Evolutionary conservation across 2,797 vertebrate genomes (phyloP).

Genomic region (Petrocephalus sullivani): DNA sequence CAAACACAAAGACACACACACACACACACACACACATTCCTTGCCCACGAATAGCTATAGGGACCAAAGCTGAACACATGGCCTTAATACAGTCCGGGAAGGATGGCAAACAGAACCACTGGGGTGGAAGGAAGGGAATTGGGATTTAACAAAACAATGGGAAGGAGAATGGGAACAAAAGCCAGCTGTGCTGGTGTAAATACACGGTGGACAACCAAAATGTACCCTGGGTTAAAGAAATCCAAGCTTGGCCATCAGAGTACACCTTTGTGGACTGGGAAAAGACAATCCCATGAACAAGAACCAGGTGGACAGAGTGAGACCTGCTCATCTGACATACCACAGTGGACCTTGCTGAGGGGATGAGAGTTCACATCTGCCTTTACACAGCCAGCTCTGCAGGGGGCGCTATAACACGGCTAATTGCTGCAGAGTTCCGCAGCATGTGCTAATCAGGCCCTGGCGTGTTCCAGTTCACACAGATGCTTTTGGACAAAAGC

Average conservation of each 20-base stretch:
- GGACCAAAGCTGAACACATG: background rate
- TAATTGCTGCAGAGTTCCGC: background rate
- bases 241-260: background rate
- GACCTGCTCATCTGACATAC: background rate
- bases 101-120: background rate
- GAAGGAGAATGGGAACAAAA: background rate
- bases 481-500: background rate
- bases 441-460: background rate
- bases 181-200: background rate
- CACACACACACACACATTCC: slow-evolving; percentile 24
- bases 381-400: slow-evolving; percentile 32
- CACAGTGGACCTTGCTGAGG: background rate
- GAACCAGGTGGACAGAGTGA: background rate
- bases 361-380: slow-evolving; percentile 35
- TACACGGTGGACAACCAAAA: background rate
- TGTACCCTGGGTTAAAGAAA: background rate
- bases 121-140: background rate
- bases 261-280: background rate
- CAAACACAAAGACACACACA: background rate
- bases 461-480: background rate
- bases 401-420: slow-evolving; percentile 24
- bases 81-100: background rate
- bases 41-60: background rate
- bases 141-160: slow-evolving; percentile 4
- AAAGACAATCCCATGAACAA: background rate